These are phyloP conservation scores for Sesia bembeciformis DNA, from an alignment of 2,888 invertebrate species.

Conservation along the genomic window DNA sequence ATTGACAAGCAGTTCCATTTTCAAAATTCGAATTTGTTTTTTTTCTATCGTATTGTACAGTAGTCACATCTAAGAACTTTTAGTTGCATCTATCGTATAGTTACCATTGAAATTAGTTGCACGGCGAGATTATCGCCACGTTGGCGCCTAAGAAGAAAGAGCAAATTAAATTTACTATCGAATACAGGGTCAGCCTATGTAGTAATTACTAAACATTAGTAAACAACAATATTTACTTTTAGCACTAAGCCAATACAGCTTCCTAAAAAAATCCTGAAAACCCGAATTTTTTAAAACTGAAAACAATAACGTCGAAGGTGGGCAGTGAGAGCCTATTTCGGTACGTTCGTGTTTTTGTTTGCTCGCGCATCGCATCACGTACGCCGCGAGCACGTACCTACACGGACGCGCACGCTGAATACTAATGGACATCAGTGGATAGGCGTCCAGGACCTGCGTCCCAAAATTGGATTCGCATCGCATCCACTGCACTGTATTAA, in stretches of 20 bases:
- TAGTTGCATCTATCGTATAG: no score
- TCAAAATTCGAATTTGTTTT: no score
- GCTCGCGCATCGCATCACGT: conserved; percentile 46
- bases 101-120: no score
- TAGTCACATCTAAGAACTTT: no score
- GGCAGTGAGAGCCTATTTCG: conserved; percentile 31
- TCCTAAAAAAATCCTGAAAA: conserved; percentile 14
- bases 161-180: no score
- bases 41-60: no score
- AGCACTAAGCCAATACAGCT: not conserved
- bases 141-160: no score
- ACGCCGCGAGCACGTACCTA: conserved; percentile 10
- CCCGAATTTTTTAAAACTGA: conserved; percentile 12
- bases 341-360: conserved; percentile 48
- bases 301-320: conserved; percentile 25
- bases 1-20: no score
- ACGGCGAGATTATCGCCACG: no score
- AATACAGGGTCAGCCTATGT: no score
- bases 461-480: conserved; percentile 57
- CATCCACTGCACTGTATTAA: conserved; percentile 29
- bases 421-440: conserved; percentile 39
- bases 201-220: no score
- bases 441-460: conserved; percentile 36
- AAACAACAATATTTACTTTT: no score
- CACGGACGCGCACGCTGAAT: conserved; percentile 25